Conservation (phyloP, 2,888 invertebrate genomes). For the Invenusta paracnida region DNA sequence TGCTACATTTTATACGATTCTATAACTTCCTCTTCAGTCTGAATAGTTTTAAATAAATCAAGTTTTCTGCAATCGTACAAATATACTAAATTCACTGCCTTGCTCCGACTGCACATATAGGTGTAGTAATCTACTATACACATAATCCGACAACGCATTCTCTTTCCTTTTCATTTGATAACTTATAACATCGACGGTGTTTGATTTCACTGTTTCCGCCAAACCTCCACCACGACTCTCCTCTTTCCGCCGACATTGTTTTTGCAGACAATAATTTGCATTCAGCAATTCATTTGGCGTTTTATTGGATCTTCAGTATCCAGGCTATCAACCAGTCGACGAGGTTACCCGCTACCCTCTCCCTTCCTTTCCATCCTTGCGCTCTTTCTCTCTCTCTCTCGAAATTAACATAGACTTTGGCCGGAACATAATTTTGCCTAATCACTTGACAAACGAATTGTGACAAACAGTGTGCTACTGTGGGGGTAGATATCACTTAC, state of each 20-base stretch:
- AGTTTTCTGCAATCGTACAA: too few relatives aligned
- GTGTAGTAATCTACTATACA: too few relatives aligned
- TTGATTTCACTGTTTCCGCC: constrained; percentile 21
- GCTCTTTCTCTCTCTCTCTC: background rate
- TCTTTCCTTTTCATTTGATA: background rate
- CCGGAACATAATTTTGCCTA: constrained; percentile 1
- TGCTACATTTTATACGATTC: too few relatives aligned
- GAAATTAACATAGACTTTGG: background rate
- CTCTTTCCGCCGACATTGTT: constrained; percentile 21
- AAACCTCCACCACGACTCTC: background rate
- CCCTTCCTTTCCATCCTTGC: background rate
- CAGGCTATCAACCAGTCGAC: constrained; percentile 9
- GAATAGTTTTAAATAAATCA: too few relatives aligned
- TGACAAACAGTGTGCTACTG: constrained; percentile 14
- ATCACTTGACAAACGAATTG: constrained; percentile 13
- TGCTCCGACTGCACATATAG: too few relatives aligned
- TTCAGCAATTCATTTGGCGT: constrained; percentile 18
- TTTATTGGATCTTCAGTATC: constrained; percentile 12
- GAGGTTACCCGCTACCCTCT: background rate
- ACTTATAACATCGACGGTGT: constrained; percentile 18
- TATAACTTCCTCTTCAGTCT: too few relatives aligned
- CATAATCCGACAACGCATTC: too few relatives aligned
- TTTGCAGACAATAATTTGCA: constrained; percentile 20
- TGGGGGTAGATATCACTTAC: constrained; percentile 9
- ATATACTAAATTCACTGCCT: too few relatives aligned